A percentile compares a stretch with the other conserved stretches of the same genome.
These are phyloP conservation scores for Rhysida immarginata DNA, from an alignment of 1,140 invertebrate genomes.

Conservation along the genomic window DNA sequence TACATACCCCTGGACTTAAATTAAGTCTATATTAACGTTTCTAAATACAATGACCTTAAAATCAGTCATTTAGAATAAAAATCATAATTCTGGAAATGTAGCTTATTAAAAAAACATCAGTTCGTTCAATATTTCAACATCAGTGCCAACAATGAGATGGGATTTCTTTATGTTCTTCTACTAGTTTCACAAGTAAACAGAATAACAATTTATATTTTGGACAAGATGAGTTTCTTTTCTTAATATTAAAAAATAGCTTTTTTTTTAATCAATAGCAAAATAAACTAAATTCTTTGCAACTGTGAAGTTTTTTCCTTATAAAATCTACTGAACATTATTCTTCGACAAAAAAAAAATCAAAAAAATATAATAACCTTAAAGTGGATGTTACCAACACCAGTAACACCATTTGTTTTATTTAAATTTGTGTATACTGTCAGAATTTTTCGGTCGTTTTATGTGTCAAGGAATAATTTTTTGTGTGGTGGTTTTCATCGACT, in stretches of 20 bases:
- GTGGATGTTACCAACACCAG: background rate
- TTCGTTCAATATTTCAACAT: background rate
- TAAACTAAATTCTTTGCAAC: slow-evolving; percentile 17
- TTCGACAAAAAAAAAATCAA: background rate
- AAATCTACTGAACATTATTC: background rate
- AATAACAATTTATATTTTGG: background rate
- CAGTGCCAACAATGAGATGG: background rate
- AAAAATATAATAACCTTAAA: slow-evolving; percentile 10
- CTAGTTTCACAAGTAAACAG: background rate
- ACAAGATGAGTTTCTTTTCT: slow-evolving; percentile 7
- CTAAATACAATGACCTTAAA: background rate
- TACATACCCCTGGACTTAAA: background rate
- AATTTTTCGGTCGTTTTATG: no score
- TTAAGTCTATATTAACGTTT: background rate
- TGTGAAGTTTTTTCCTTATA: slow-evolving; percentile 8
- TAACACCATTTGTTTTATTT: slow-evolving; percentile 10
- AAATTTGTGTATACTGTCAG: slow-evolving; percentile 9
- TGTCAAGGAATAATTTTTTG: slow-evolving; percentile 6
- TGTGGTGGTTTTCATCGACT: background rate
- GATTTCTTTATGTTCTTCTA: background rate
- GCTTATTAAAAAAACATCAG: no score
- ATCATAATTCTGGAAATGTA: background rate
- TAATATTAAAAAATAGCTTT: no score
- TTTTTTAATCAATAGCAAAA: slow-evolving; percentile 16
- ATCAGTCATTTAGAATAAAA: background rate